Percentiles rank a stretch among this genome's conserved stretches.
Evolutionary conservation across 2,888 invertebrate species (phyloP).

Genomic region (Melanophora roralis): DNA sequence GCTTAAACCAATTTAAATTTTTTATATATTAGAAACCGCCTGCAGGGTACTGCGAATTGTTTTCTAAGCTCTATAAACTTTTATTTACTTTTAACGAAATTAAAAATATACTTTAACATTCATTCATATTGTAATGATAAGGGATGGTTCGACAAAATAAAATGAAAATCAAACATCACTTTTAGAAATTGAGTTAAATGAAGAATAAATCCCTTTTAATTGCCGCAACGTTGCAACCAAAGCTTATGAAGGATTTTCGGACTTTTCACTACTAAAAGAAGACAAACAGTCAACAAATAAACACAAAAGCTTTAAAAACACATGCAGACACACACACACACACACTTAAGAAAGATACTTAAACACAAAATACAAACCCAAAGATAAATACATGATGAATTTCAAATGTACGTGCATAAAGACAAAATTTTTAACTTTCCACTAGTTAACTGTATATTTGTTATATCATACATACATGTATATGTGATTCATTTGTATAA

Average conservation of each 20-base stretch:
- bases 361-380: neutral
- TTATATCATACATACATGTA: neutral
- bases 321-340: neutral
- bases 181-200: constrained; percentile 59
- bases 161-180: constrained; percentile 55
- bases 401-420: neutral
- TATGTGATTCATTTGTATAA: too few species aligned
- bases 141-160: neutral
- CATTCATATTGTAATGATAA: neutral
- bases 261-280: constrained; percentile 30
- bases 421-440: constrained; percentile 22
- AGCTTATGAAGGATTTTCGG: constrained; percentile 42
- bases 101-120: neutral
- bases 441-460: constrained; percentile 5
- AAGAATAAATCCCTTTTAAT: constrained; percentile 62
- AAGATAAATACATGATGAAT: constrained; percentile 1
- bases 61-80: neutral
- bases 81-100: neutral
- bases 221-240: constrained; percentile 55
- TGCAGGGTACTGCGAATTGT: constrained; percentile 6
- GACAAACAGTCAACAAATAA: neutral
- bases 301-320: neutral
- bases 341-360: neutral
- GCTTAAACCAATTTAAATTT: too few species aligned
- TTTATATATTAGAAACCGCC: too few species aligned